phyloP scores from a whole-genome alignment of 2,797 vertebrate genomes.

The Hypotaenidia philippensis region DNA sequence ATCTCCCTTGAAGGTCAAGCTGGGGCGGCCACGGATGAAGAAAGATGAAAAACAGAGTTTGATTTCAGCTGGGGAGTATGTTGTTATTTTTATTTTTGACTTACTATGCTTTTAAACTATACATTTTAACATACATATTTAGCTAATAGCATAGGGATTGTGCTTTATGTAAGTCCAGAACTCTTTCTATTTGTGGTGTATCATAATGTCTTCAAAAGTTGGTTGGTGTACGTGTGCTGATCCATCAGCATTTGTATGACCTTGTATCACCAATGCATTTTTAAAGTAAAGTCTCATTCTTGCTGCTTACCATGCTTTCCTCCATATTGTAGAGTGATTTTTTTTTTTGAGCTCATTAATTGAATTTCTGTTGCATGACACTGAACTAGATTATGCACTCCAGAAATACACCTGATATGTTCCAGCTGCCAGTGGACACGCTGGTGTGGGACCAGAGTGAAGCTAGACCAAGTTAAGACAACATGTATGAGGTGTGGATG shows the following conservation, averaged over 20 bases:
- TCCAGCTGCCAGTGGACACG: background rate
- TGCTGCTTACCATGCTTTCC: background rate
- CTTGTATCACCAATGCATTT: background rate
- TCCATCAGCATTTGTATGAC: accelerated
- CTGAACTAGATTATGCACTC: background rate
- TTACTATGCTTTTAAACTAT: background rate
- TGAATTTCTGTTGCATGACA: background rate
- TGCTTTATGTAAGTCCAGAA: background rate
- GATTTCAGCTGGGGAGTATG: slow-evolving; percentile 89
- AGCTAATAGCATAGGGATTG: background rate
- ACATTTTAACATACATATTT: background rate
- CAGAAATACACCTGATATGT: background rate
- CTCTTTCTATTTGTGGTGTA: background rate
- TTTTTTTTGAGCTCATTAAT: background rate
- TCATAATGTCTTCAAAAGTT: background rate
- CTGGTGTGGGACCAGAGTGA: background rate
- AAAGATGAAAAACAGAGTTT: slow-evolving; percentile 89
- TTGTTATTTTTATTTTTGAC: slow-evolving; percentile 19
- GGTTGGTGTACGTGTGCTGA: background rate
- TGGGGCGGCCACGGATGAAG: slow-evolving; percentile 85
- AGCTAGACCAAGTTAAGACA: background rate
- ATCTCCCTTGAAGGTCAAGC: slow-evolving; percentile 87
- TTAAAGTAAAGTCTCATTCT: background rate
- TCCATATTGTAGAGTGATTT: background rate
- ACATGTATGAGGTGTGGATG: accelerated